These are phyloP conservation scores for Macroramphosus scolopax DNA, from an alignment of 2,797 vertebrate genomes.

Conservation along the genomic window DNA sequence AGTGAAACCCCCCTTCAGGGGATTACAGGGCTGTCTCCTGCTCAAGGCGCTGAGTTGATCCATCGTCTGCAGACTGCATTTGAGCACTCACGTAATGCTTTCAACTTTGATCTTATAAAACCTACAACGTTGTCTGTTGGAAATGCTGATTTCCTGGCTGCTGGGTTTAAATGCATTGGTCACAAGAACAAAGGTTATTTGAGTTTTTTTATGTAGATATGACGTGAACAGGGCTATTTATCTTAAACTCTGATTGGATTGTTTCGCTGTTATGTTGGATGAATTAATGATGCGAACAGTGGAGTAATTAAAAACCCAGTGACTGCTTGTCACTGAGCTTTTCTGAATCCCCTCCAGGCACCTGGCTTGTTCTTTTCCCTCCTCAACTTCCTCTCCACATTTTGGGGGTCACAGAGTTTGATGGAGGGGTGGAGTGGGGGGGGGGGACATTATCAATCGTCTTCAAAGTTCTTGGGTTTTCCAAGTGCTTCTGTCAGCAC, in stretches of 20 bases:
- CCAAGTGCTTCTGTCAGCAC: constrained; percentile 26
- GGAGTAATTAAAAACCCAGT: not conserved
- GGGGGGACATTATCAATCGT: constrained; percentile 51
- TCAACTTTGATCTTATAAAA: constrained; percentile 55
- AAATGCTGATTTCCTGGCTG: constrained; percentile 55
- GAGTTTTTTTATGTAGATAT: constrained; percentile 14
- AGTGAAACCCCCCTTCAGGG: constrained; percentile 54
- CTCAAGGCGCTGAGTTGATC: constrained; percentile 60
- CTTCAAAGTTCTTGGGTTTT: constrained; percentile 56
- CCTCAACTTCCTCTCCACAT: constrained; percentile 19
- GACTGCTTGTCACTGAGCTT: constrained; percentile 9
- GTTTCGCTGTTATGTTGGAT: constrained; percentile 2
- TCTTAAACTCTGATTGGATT: constrained; percentile 9
- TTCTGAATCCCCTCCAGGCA: constrained; percentile 24
- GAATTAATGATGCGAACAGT: not conserved
- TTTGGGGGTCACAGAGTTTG: constrained; percentile 33
- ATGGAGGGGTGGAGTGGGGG: constrained; percentile 39
- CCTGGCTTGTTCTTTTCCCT: constrained; percentile 5
- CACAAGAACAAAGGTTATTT: constrained; percentile 24
- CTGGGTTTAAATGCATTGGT: constrained; percentile 18
- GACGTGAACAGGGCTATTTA: constrained; percentile 9
- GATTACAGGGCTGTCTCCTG: constrained; percentile 58
- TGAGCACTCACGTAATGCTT: constrained; percentile 65
- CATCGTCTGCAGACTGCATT: constrained; percentile 67
- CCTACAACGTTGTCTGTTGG: constrained; percentile 44